Base-by-base conservation (phyloP, 1,140 invertebrate genomes). In the Drosophila bocqueti region DNA sequence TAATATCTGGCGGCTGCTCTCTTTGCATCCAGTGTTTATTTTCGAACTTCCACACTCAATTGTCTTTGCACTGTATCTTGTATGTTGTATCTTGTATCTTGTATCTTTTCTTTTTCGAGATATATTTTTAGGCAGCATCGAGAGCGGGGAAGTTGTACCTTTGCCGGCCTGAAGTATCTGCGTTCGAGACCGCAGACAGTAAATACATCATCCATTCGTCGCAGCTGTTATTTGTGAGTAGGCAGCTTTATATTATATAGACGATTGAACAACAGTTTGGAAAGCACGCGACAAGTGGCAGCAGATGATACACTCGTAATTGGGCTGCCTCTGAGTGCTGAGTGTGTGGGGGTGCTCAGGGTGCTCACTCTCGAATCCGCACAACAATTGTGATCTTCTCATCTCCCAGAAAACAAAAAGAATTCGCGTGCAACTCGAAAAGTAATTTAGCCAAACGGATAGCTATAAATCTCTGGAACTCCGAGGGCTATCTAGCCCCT, bases 201-300 rank as follows among this genome's bases (percentile, higher is more conserved):
- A 73, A 61, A 72, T 73, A 73, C 69, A 73, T 73, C 46, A 73
- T 73, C 68, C 67, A 55, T 38, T 34, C 29, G 46, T 9, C 55
- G 46, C 71, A 73, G 71, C 67, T 73, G 69, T 61, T 52, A 24
- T 29, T 38, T 38, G 69, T 38, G 40, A 62, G 57, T 69, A 4
- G 21, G 13, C 31, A 36, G 52, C 18, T 24, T 31, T 45, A n/a
- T 18, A 31, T 21, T 46, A 40, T 50, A 76, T 60, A 67, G 58
- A 45, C 38, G 68, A 73, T 73, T 73, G 68, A 73, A 64, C 69
- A 64, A 64, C 58, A 64, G 72, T 57, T 75, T 75, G 24, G 63
- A 45, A 73, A 73, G 45, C 71, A 73, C 71, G 54, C 69, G 54
- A 72, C 69, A 72, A 72, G 69, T 73, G 52, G 42, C 74, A 40